Percentiles rank a stretch among this genome's conserved stretches.
Evolutionary conservation across 2,888 invertebrate genomes (phyloP).

Genomic region (Thalpophila matura): DNA sequence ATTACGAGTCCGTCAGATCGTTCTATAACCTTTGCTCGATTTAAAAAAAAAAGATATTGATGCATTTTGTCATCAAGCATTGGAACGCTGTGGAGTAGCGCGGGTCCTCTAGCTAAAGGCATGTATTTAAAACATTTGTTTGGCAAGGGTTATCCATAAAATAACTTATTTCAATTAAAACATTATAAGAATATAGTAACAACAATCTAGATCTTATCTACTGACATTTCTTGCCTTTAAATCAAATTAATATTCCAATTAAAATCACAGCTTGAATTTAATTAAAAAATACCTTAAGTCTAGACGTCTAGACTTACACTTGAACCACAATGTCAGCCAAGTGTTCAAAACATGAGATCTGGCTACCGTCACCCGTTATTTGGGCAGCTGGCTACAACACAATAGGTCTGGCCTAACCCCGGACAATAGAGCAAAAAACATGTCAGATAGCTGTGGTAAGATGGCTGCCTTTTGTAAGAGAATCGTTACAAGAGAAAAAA

Average conservation of each 20-base stretch:
- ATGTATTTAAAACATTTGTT: too few species aligned
- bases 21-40: too few species aligned
- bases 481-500: background rate
- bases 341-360: too few species aligned
- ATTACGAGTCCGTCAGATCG: too few species aligned
- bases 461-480: background rate
- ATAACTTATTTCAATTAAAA: too few species aligned
- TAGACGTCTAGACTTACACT: slow-evolving; percentile 26
- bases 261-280: slow-evolving; percentile 12
- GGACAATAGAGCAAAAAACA: slow-evolving; percentile 13
- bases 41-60: too few species aligned
- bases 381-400: slow-evolving; percentile 31
- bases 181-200: too few species aligned
- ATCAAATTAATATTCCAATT: background rate
- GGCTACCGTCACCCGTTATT: slow-evolving; percentile 16
- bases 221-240: background rate
- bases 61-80: too few species aligned
- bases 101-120: too few species aligned
- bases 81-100: too few species aligned
- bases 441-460: background rate
- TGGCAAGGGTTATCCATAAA: too few species aligned
- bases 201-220: background rate
- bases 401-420: slow-evolving; percentile 28
- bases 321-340: background rate
- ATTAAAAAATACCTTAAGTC: slow-evolving; percentile 20